phyloP scores from a whole-genome alignment of 2,888 invertebrate genomes.

The Hydropsyche betteni region DNA sequence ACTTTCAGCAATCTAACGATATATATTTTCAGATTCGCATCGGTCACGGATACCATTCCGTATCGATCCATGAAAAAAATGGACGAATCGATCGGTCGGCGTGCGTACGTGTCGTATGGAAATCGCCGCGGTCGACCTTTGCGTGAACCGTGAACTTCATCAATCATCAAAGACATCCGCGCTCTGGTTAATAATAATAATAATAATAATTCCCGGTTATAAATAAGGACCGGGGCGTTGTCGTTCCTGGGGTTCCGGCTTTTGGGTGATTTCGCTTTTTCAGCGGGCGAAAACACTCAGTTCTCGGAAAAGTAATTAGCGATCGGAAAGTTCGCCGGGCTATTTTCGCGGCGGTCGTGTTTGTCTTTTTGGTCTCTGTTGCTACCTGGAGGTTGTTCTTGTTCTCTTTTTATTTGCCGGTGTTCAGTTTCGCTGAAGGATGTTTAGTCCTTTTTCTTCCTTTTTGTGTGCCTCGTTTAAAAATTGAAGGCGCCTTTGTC shows the following conservation, averaged over 20 bases:
- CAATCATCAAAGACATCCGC: constrained; percentile 17
- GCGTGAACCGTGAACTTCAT: constrained; percentile 39
- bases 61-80: not conserved
- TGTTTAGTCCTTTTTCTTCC: too few relatives aligned
- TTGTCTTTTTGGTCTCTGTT: not conserved
- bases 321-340: not conserved
- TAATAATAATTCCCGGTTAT: constrained; percentile 13
- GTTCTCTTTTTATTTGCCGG: too few relatives aligned
- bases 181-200: too few relatives aligned
- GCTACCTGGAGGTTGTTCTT: too few relatives aligned
- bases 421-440: too few relatives aligned
- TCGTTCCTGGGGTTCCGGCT: not conserved
- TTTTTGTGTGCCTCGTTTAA: too few relatives aligned
- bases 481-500: too few relatives aligned
- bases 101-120: not conserved
- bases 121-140: constrained; percentile 27
- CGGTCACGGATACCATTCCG: too few relatives aligned
- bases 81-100: not conserved
- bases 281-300: not conserved
- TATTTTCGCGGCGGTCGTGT: not conserved
- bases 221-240: too few relatives aligned
- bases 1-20: too few relatives aligned
- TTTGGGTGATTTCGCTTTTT: not conserved
- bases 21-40: too few relatives aligned
- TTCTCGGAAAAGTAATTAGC: constrained; percentile 12